Evolutionary conservation across 2,888 invertebrate genomes (phyloP).

Genomic region (Cryptosula pallasiana): DNA sequence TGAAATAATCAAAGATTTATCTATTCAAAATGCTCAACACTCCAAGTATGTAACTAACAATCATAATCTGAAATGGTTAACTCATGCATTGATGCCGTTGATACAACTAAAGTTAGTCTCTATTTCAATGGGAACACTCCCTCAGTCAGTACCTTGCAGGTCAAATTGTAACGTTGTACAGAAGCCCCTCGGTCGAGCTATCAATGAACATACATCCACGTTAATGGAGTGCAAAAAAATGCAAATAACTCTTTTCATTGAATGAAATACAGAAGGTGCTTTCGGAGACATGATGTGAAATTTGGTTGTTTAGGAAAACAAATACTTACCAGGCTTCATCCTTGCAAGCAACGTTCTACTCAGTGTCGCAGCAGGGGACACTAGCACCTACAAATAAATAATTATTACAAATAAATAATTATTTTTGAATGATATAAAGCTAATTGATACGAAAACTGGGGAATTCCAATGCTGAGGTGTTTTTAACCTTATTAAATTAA

Average conservation of each 20-base stretch:
- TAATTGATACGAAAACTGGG: too few relatives aligned
- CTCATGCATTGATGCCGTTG: background rate
- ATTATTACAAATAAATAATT: too few relatives aligned
- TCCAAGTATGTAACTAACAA: background rate
- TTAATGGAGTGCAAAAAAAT: background rate
- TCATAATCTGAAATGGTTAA: background rate
- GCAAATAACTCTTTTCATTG: too few relatives aligned
- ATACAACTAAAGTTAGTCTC: background rate
- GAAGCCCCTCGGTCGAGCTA: background rate
- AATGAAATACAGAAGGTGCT: too few relatives aligned
- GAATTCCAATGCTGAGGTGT: too few relatives aligned
- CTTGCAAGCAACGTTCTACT: background rate
- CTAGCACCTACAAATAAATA: background rate
- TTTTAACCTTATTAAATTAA: too few relatives aligned
- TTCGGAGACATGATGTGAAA: too few relatives aligned
- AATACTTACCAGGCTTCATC: slow-evolving; percentile 17
- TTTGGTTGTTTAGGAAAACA: too few relatives aligned
- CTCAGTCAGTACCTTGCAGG: background rate
- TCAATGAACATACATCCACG: background rate
- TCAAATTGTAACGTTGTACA: background rate
- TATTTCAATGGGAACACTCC: background rate
- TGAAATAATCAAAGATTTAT: background rate
- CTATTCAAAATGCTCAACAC: background rate
- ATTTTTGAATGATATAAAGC: too few relatives aligned
- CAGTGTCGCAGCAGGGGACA: background rate